Conservation (phyloP, 2,797 vertebrate genomes). For the Mareca strepera region DNA sequence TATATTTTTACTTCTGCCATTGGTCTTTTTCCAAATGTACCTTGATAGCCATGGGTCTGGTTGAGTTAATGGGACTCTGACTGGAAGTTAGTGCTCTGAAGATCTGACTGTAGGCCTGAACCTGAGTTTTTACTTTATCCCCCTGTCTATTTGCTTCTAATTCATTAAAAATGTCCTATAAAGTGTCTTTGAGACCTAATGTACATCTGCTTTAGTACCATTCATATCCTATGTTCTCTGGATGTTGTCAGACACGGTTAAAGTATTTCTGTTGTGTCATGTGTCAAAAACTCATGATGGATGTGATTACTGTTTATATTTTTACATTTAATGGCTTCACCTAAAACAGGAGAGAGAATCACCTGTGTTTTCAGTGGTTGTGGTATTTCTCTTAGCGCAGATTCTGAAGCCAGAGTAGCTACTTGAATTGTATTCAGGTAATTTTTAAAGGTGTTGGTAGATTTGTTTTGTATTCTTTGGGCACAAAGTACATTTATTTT, state of each 20-base stretch:
- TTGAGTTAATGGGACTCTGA: background rate
- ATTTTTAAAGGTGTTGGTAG: background rate
- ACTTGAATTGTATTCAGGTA: background rate
- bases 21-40: background rate
- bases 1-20: background rate
- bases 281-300: background rate
- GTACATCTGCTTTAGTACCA: background rate
- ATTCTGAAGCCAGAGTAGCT: background rate
- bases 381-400: background rate
- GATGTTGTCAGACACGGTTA: background rate
- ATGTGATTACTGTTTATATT: background rate
- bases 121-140: background rate
- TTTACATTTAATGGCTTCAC: background rate
- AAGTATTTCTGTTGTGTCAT: background rate
- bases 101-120: conserved; percentile 17
- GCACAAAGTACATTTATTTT: background rate
- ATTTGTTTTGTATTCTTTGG: background rate
- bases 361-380: background rate
- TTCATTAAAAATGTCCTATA: background rate
- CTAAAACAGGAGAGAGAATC: background rate
- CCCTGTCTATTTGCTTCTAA: background rate
- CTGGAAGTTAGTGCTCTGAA: background rate
- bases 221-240: background rate
- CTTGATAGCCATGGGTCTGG: background rate
- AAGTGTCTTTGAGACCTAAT: background rate